Evolutionary conservation across 1,140 invertebrate species (phyloP).

Genomic region (Ridgeia piscesae): DNA sequence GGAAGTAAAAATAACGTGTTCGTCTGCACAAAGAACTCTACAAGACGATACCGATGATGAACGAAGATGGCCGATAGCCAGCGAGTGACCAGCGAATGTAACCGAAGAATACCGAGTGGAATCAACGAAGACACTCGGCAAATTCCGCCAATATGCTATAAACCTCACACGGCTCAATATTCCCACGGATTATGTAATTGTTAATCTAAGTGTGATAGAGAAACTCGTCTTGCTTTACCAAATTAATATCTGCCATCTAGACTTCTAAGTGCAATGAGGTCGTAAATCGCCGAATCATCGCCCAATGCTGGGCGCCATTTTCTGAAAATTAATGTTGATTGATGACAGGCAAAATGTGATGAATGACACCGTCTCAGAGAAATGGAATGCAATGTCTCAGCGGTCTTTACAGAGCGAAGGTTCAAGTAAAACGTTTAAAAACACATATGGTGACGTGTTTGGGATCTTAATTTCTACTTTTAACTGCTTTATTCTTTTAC

Average conservation of each 20-base stretch:
- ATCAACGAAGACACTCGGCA: too few species aligned
- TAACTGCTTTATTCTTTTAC: background rate
- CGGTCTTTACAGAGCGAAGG: too few species aligned
- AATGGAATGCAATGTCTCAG: too few species aligned
- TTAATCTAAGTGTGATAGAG: background rate
- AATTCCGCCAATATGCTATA: background rate
- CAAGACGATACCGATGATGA: background rate
- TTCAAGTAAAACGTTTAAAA: too few species aligned
- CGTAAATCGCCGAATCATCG: too few species aligned
- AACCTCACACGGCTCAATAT: background rate
- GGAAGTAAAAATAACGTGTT: background rate
- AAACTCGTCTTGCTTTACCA: background rate
- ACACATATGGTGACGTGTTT: background rate
- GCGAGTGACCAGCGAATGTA: background rate
- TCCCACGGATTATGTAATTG: background rate
- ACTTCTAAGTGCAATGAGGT: background rate
- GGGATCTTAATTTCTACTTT: background rate
- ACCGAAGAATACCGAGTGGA: background rate
- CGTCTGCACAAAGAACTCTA: background rate
- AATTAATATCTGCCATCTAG: too few species aligned
- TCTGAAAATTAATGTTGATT: background rate
- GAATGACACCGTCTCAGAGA: too few species aligned
- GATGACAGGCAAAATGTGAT: background rate
- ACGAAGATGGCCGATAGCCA: background rate
- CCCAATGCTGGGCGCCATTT: background rate